These are phyloP conservation scores for Caenorhabditis sp. DNA, from an alignment of 2,888 invertebrate genomes.

Conservation along the genomic window DNA sequence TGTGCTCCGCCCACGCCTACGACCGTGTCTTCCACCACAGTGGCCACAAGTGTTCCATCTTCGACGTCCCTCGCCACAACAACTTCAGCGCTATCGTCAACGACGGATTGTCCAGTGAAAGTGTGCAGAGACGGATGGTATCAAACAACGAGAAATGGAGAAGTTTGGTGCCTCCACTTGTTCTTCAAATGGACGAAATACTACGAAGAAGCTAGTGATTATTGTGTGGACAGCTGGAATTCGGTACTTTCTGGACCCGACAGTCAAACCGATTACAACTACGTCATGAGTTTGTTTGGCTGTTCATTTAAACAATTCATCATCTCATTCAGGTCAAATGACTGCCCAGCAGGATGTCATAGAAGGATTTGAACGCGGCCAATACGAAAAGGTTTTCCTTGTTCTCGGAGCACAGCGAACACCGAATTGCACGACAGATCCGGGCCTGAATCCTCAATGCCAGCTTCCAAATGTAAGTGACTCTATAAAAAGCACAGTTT, in stretches of 20 bases:
- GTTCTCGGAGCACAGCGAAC: slow-evolving; percentile 13
- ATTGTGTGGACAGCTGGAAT: slow-evolving; percentile 12
- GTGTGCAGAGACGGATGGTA: slow-evolving; percentile 32
- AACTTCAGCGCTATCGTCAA: background rate
- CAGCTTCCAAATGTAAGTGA: slow-evolving; percentile 4
- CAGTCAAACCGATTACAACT: slow-evolving; percentile 28
- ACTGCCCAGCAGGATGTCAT: slow-evolving; percentile 12
- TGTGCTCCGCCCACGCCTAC: background rate
- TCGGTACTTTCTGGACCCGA: slow-evolving; percentile 30
- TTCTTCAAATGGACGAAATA: slow-evolving; percentile 29
- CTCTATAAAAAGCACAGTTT: background rate
- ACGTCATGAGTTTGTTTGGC: slow-evolving; percentile 8
- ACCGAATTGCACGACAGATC: slow-evolving; percentile 1
- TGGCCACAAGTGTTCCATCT: background rate
- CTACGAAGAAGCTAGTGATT: slow-evolving; percentile 18
- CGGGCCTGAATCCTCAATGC: slow-evolving; percentile 2
- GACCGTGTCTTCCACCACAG: background rate
- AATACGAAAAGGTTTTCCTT: slow-evolving; percentile 1
- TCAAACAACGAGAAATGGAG: slow-evolving; percentile 15
- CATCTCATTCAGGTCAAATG: slow-evolving; percentile 20
- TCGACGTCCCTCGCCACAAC: no score
- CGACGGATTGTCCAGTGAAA: slow-evolving; percentile 25
- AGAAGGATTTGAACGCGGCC: slow-evolving; percentile 3
- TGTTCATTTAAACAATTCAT: background rate
- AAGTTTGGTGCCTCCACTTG: slow-evolving; percentile 23